These are phyloP conservation scores for Mayetiola destructor DNA, from an alignment of 2,888 invertebrate genomes.

Conservation along the genomic window DNA sequence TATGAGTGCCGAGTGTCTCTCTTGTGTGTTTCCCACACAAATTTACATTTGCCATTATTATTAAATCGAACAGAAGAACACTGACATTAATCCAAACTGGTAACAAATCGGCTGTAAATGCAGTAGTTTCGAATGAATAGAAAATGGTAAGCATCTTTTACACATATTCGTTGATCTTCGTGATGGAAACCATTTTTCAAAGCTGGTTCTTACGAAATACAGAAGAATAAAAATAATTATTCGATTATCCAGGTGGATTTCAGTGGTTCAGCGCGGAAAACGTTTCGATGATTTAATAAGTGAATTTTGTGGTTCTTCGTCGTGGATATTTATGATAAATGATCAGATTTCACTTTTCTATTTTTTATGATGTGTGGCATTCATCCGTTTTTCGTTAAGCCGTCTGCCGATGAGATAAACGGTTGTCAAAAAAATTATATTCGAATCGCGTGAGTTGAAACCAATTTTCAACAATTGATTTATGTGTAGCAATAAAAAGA, in stretches of 20 bases:
- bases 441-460: too few species aligned
- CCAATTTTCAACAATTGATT: too few species aligned
- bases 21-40: background rate
- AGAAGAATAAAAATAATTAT: background rate
- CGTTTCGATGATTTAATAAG: background rate
- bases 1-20: too few species aligned
- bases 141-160: background rate
- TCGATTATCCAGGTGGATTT: background rate
- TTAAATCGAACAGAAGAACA: background rate
- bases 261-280: background rate
- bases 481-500: too few species aligned
- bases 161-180: background rate
- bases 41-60: background rate
- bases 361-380: too few species aligned
- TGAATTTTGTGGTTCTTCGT: too few species aligned
- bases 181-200: background rate
- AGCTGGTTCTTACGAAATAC: constrained; percentile 10
- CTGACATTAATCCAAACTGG: background rate
- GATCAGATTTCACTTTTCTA: too few species aligned
- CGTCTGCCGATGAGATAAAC: too few species aligned
- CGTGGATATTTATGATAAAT: background rate
- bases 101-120: too few species aligned
- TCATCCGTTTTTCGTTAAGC: too few species aligned
- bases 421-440: too few species aligned
- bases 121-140: background rate